Conservation (phyloP, 2,113 vertebrate species). For the Bungarus multicinctus region DNA sequence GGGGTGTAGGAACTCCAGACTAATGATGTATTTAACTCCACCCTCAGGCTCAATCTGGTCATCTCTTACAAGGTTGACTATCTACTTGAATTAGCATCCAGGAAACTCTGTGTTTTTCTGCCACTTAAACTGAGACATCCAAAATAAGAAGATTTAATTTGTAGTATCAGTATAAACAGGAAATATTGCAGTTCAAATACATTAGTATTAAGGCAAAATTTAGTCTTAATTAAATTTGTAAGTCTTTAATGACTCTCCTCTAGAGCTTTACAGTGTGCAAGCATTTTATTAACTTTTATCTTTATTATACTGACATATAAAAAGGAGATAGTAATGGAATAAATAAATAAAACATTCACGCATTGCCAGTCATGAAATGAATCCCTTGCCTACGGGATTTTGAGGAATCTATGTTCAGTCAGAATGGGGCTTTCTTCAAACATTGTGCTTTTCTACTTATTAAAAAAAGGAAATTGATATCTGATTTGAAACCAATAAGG, state of each 20-base stretch:
- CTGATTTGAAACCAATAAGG: neutral
- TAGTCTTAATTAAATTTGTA: conserved; percentile 24
- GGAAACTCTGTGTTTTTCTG: neutral
- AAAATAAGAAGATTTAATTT: neutral
- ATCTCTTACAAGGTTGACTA: neutral
- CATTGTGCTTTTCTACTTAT: neutral
- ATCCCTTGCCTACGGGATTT: neutral
- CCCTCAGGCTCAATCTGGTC: neutral
- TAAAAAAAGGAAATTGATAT: neutral
- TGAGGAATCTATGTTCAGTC: neutral
- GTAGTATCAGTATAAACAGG: conserved; percentile 6
- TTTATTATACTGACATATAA: neutral
- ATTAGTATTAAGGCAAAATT: conserved; percentile 10
- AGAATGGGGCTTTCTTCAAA: neutral
- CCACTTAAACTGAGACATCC: neutral
- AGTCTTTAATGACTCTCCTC: conserved; percentile 13
- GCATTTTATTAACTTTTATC: conserved; percentile 26
- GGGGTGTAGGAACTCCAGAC: neutral
- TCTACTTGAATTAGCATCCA: neutral
- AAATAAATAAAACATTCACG: neutral
- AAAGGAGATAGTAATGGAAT: neutral
- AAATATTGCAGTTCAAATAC: conserved; percentile 26
- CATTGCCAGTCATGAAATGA: neutral
- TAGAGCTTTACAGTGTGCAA: neutral
- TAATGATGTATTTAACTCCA: neutral